phyloP scores from a whole-genome alignment of 2,888 invertebrate species.

The Leptura quadrifasciata region DNA sequence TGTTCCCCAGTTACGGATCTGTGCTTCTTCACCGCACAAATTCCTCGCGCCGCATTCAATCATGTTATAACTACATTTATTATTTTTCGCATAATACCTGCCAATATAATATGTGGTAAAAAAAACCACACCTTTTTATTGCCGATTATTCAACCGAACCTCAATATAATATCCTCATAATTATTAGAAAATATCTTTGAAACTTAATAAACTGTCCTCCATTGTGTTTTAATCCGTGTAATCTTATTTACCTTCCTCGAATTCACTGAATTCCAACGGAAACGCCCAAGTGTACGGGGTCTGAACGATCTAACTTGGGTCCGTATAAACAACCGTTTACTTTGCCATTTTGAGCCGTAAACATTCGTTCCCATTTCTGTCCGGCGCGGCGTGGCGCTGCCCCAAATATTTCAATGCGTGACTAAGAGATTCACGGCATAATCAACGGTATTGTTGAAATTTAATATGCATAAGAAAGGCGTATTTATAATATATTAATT shows the following conservation, averaged over 20 bases:
- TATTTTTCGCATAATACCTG: neutral
- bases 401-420: neutral
- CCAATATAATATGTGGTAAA: neutral
- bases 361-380: constrained; percentile 27
- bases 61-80: no score
- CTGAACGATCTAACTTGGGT: constrained; percentile 1
- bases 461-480: neutral
- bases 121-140: neutral
- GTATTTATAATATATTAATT: neutral
- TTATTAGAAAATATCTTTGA: neutral
- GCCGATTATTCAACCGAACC: neutral
- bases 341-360: constrained; percentile 31
- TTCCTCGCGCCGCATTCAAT: no score
- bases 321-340: constrained; percentile 27
- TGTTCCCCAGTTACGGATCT: no score
- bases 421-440: constrained; percentile 2
- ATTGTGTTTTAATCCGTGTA: neutral
- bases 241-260: constrained; percentile 7
- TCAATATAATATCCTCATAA: neutral
- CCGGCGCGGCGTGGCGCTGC: neutral
- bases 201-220: neutral
- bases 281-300: constrained; percentile 6
- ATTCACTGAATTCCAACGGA: constrained; percentile 18
- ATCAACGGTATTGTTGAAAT: constrained; percentile 7
- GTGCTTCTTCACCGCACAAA: no score